A percentile compares a stretch with the other conserved stretches of the same genome.
These are phyloP conservation scores for Listrodromus nycthemerus DNA, from an alignment of 2,888 invertebrate genomes.

Conservation along the genomic window DNA sequence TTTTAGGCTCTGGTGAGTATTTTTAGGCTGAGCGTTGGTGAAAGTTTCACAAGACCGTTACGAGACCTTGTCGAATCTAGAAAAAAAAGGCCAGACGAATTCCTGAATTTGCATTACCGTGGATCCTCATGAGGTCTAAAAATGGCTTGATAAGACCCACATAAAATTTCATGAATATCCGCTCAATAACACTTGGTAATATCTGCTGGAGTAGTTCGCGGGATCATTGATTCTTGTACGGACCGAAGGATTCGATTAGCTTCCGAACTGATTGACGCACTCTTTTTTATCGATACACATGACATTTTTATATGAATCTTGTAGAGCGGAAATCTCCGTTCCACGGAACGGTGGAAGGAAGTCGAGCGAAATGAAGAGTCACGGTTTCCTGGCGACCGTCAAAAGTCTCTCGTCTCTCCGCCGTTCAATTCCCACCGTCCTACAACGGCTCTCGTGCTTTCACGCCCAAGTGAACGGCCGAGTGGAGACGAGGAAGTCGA, in stretches of 20 bases:
- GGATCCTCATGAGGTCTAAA: no score
- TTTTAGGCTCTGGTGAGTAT: no score
- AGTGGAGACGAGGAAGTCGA: constrained; percentile 38
- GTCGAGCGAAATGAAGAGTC: constrained; percentile 66
- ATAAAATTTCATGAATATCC: no score
- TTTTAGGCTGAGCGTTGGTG: no score
- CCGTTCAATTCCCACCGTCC: constrained; percentile 7
- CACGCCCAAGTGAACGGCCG: constrained; percentile 57
- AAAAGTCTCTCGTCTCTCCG: constrained; percentile 41
- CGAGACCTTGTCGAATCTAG: no score
- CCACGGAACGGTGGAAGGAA: constrained; percentile 11
- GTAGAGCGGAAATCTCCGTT: neutral
- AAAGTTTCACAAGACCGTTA: no score
- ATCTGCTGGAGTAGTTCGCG: no score
- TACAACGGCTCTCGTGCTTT: constrained; percentile 48
- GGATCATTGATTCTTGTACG: neutral
- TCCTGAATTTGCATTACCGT: no score
- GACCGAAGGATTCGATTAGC: neutral
- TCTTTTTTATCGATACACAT: constrained; percentile 11
- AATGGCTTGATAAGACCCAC: no score
- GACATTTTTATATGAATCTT: constrained; percentile 2
- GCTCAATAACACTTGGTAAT: no score
- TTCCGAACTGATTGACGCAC: neutral
- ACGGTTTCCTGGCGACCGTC: constrained; percentile 59
- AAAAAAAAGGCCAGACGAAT: no score